Conservation (phyloP, 1,140 invertebrate genomes). For the Neuroterus valhalla region DNA sequence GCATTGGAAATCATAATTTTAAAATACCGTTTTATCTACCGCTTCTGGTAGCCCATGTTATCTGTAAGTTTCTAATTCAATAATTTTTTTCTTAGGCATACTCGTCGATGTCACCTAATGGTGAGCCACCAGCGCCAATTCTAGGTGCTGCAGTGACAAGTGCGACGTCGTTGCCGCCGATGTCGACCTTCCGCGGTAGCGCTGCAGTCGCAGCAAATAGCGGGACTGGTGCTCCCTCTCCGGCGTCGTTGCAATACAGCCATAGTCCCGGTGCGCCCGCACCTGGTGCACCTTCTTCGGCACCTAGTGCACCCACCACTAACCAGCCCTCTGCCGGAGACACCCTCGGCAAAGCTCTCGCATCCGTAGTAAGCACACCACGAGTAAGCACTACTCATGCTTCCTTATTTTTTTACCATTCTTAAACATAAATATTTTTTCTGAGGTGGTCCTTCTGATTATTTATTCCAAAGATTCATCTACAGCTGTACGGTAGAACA, state of each 20-base stretch:
- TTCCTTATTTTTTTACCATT: not conserved
- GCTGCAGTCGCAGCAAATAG: constrained; percentile 72
- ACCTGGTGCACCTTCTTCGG: constrained; percentile 71
- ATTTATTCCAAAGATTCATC: not conserved
- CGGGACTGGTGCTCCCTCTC: constrained; percentile 76
- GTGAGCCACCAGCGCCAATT: constrained; percentile 71
- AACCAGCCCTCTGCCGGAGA: constrained; percentile 79
- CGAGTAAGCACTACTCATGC: constrained; percentile 57
- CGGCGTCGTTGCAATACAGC: constrained; percentile 76
- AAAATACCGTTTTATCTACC: not conserved
- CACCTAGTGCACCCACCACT: constrained; percentile 73
- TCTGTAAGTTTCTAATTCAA: not conserved
- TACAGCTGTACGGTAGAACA: too few relatives aligned
- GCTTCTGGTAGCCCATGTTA: too few relatives aligned
- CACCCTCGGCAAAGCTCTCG: constrained; percentile 86
- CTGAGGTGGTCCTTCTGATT: not conserved
- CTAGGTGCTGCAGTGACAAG: constrained; percentile 77
- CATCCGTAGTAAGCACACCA: constrained; percentile 79
- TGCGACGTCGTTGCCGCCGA: constrained; percentile 88
- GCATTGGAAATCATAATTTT: too few relatives aligned
- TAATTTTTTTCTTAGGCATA: constrained; percentile 75
- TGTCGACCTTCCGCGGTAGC: constrained; percentile 91
- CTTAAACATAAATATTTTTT: not conserved
- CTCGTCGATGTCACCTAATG: constrained; percentile 77
- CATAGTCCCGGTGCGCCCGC: constrained; percentile 71